Evolutionary conservation across 2,113 vertebrate species (phyloP), one percentile per base, ranked within the genome.

Genomic region (Scopus umbretta): DNA sequence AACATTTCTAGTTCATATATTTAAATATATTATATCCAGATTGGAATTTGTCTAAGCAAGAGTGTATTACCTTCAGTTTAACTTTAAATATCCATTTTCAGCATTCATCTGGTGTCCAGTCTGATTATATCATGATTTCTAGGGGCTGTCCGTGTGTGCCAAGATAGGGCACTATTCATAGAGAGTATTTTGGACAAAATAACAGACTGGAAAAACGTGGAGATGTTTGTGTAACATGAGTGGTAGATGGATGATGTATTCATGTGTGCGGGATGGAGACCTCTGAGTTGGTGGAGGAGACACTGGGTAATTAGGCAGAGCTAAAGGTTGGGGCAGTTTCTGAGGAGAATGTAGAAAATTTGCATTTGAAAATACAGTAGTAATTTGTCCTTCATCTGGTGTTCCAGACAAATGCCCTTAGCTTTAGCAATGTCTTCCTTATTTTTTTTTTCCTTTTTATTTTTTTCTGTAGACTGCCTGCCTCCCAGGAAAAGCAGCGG

Each of bases 1-100:
- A 43, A 18, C 5, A 13, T 27, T 53, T 17, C 17, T 15, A 6
- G 43, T 16, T 45, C 20, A 0, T 29, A 3, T 17, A 4, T 15
- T 5, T 25, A 50, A 3, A 3, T 18, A 6, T 5, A 3, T 19
- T 66, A 6, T 7, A 6, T 18, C 49, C 7, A 8, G 15, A 38
- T 30, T 56, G 38, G 10, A 10, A 8, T 59, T 40, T 9, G 5
- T 38, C 8, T 43, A 19, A 59, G 14, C 58, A 62, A 43, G 10
- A 16, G 12, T 11, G 18, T 29, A 16, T 18, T 10, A 8, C 16
- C 63, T 76, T n/a, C 16, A 1, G 6, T 65, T 43, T 63, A 68
- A 2, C 53, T 47, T 9, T 0, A 8, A n/a, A 30, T 56, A 25
- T 1, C 34, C 7, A 1, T 55, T 75, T 55, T n/a, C 62, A 83